These are phyloP conservation scores for Nyctalus aviator DNA, from an alignment of 2,797 vertebrate species.

Conservation along the genomic window DNA sequence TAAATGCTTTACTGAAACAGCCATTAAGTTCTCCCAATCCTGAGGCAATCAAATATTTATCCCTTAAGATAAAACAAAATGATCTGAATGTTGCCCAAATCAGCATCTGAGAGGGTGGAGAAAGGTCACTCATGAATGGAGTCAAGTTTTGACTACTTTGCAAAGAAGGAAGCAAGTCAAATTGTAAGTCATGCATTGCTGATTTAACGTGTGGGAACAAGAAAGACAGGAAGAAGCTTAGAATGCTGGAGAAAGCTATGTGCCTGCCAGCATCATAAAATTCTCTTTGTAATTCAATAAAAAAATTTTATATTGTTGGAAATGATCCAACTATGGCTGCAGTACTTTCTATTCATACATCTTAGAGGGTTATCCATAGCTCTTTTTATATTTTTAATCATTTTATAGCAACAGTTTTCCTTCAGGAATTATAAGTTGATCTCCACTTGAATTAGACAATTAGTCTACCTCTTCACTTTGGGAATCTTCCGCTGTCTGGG, in stretches of 20 bases:
- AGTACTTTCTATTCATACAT: conserved; percentile 11
- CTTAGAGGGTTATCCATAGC: neutral
- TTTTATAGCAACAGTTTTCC: neutral
- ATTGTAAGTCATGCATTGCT: conserved; percentile 71
- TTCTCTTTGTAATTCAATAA: conserved; percentile 76
- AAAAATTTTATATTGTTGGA: conserved; percentile 53
- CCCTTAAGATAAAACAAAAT: conserved; percentile 69
- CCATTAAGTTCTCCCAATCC: conserved; percentile 78
- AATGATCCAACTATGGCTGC: conserved; percentile 33
- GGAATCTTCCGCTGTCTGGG: neutral
- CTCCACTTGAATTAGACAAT: neutral
- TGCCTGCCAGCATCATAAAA: conserved; percentile 66
- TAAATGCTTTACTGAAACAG: conserved; percentile 72
- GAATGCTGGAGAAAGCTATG: conserved; percentile 63
- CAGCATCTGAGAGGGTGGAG: conserved; percentile 78
- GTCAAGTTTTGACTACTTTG: conserved; percentile 68
- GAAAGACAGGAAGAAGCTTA: conserved; percentile 68
- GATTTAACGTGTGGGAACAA: conserved; percentile 78
- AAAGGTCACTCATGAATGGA: conserved; percentile 83
- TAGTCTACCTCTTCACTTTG: neutral
- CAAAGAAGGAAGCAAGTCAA: conserved; percentile 72
- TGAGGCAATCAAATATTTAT: conserved; percentile 73
- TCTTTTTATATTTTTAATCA: conserved; percentile 37
- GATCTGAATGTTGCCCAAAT: conserved; percentile 78
- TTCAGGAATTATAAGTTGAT: conserved; percentile 7